These are phyloP conservation scores for Tetragonisca angustula DNA, from an alignment of 2,888 invertebrate genomes.

Conservation along the genomic window DNA sequence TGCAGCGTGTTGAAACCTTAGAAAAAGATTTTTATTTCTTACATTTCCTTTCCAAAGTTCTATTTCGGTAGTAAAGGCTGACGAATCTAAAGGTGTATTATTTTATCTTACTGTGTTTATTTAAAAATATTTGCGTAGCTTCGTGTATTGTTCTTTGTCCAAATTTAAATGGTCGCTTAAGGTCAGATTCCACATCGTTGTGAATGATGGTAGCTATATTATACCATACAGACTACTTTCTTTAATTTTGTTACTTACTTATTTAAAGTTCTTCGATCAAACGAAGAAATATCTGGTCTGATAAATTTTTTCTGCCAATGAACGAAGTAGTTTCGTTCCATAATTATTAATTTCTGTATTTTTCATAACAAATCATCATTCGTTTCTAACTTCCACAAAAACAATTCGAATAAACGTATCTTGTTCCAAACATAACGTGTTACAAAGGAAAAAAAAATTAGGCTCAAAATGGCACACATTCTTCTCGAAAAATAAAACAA, in stretches of 20 bases:
- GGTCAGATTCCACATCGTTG: neutral
- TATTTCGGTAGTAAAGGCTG: neutral
- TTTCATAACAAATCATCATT: neutral
- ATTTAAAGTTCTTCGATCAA: neutral
- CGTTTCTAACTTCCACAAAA: neutral
- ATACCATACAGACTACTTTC: neutral
- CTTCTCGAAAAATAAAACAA: neutral
- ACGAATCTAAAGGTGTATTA: neutral
- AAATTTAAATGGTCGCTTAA: constrained; percentile 8
- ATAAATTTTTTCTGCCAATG: neutral
- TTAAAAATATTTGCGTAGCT: neutral
- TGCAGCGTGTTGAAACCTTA: no score
- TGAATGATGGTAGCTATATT: neutral
- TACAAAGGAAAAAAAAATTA: neutral
- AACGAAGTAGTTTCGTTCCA: neutral
- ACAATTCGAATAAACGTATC: neutral
- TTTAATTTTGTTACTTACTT: neutral
- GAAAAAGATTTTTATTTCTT: no score
- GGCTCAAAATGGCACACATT: neutral
- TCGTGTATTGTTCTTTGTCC: neutral
- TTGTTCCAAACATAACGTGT: neutral
- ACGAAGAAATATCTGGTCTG: neutral
- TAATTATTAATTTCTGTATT: neutral
- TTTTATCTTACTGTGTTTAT: neutral
- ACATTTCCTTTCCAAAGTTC: neutral